phyloP scores from a whole-genome alignment of 1,140 invertebrate species.

The Drosophila kikkawai region DNA sequence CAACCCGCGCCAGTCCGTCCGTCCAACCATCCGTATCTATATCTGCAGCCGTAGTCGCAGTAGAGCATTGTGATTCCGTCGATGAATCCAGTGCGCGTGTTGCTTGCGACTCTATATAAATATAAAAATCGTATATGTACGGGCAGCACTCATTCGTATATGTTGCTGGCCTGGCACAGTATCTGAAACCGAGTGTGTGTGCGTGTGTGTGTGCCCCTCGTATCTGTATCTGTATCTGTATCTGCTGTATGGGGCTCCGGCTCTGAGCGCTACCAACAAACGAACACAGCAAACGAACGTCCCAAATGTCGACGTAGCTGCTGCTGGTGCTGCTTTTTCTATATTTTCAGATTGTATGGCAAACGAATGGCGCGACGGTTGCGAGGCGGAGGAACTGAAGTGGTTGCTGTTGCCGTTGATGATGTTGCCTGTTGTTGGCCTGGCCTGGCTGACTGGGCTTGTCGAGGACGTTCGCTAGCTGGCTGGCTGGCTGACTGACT shows the following conservation, averaged over 20 bases:
- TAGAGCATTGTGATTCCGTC: conserved; percentile 38
- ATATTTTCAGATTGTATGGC: conserved; percentile 71
- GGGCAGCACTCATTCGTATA: conserved; percentile 19
- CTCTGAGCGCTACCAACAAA: conserved; percentile 72
- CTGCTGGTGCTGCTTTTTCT: conserved; percentile 62
- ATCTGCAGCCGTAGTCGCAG: conserved; percentile 24
- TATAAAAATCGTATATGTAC: conserved; percentile 34
- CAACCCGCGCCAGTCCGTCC: conserved; percentile 14
- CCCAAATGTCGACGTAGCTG: conserved; percentile 70
- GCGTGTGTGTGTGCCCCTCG: conserved; percentile 30
- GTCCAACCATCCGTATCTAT: conserved; percentile 34
- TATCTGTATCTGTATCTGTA: conserved; percentile 69
- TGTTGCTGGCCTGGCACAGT: conserved; percentile 36
- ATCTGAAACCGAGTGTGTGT: conserved; percentile 22
- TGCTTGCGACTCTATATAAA: conserved; percentile 60
- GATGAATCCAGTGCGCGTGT: conserved; percentile 77
- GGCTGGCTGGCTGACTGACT: conserved; percentile 21
- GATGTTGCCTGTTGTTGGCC: conserved; percentile 45
- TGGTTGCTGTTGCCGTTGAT: conserved; percentile 39
- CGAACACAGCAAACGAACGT: conserved; percentile 63
- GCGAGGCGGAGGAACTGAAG: conserved; percentile 48
- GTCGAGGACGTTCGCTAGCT: conserved; percentile 73
- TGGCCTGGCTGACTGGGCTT: conserved; percentile 56
- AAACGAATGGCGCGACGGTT: conserved; percentile 22
- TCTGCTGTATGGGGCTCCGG: conserved; percentile 66